Base-by-base conservation (phyloP, 2,888 invertebrate species). In the Drosophila emarginata region DNA sequence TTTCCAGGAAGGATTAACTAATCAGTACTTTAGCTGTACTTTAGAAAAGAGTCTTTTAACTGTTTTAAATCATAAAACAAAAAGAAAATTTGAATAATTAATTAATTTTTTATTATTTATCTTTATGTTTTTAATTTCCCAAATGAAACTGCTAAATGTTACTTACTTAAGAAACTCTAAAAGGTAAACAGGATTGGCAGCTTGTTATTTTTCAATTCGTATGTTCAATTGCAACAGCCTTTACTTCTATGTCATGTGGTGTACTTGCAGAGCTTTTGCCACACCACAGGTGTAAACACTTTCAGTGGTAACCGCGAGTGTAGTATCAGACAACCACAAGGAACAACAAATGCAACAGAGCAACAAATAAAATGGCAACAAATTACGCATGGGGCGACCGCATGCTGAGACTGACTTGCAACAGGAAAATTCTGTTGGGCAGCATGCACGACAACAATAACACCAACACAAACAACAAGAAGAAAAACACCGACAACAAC, bases 401-500 rank as follows among this genome's bases (percentile, higher is more conserved):
- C 45, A 45, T 45, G 45, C 45, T 45, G 45, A 11, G 45, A 45
- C 45, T 21, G 45, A 45, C 45, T 45, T 21, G 45, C 21, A 45
- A 12, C 45, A 45, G 45, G 45, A 45, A 45, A 45, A 45, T 11
- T 11, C 45, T 12, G 21, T 45, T 45, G 26, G 54, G 14, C 15
- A 32, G 15, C 36, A 15, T 32, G 32, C 32, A 32, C 21, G 14
- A 56, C 36, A 15, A 21, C 26, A 61, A 14, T 23, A 61, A 36
- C 40, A 40, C n/a, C 7, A 9, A 51, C 9, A 23, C 4, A 5
- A 37, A 15, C 18, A 15, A 12, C 58, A 67, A 58, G 53, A 62
- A 63, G 62, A 68, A 26, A 36, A 37, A 28, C 15, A 18, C 26
- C 26, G n/a, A 18, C 61, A 67, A 58, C 62, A 62, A 63, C 69